Evolutionary conservation across 1,140 invertebrate genomes (phyloP).

Genomic region (Euwallacea similis): DNA sequence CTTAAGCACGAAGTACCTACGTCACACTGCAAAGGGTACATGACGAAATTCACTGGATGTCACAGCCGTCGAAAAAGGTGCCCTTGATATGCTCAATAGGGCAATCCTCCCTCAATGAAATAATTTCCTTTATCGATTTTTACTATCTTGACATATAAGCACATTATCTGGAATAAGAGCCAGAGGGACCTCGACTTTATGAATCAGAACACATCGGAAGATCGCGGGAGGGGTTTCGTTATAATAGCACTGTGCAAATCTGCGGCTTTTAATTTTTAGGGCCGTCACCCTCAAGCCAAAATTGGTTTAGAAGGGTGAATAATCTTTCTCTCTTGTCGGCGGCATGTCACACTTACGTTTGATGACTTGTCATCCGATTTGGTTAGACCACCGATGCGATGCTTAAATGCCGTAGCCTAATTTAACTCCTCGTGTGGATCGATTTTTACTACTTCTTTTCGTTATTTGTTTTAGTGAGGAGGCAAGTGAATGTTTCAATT

Average conservation of each 20-base stretch:
- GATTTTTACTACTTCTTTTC: too few relatives aligned
- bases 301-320: conserved; percentile 50
- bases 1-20: neutral
- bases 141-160: conserved; percentile 30
- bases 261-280: conserved; percentile 55
- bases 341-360: conserved; percentile 33
- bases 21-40: too few relatives aligned
- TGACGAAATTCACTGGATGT: neutral
- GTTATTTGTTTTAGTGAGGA: too few relatives aligned
- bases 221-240: conserved; percentile 43
- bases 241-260: conserved; percentile 52
- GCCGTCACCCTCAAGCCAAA: conserved; percentile 49
- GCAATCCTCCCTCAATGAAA: conserved; percentile 2
- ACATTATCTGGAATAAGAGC: conserved; percentile 24
- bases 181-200: conserved; percentile 32
- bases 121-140: conserved; percentile 25
- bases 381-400: conserved; percentile 16
- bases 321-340: conserved; percentile 46
- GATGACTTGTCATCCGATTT: conserved; percentile 16
- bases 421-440: conserved; percentile 13
- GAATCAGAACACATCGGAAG: conserved; percentile 35
- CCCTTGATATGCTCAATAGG: too few relatives aligned
- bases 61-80: neutral
- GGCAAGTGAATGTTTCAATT: too few relatives aligned
- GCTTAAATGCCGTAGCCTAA: conserved; percentile 22